Evolutionary conservation across 1,140 invertebrate genomes (phyloP).

Genomic region (Chionoecetes opilio): DNA sequence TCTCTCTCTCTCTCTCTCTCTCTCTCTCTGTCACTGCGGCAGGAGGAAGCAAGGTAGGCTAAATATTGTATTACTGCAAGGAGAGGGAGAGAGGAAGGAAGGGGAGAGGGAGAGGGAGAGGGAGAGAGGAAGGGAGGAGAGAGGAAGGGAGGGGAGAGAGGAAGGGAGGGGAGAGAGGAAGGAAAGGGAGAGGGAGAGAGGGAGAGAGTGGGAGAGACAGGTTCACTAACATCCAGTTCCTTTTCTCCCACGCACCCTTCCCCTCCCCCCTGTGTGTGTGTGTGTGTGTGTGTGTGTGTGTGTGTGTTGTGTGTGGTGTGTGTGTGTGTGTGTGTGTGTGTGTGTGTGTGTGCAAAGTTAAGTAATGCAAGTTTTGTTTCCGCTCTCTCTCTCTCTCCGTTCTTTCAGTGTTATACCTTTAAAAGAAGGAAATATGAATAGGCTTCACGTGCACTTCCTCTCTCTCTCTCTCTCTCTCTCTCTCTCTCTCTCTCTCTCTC

Average conservation of each 20-base stretch:
- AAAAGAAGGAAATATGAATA: no score
- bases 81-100: neutral
- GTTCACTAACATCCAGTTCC: neutral
- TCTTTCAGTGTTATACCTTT: no score
- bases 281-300: neutral
- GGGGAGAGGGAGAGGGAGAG: neutral
- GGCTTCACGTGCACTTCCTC: neutral
- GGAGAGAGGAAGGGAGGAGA: neutral
- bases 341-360: no score
- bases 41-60: no score
- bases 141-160: neutral
- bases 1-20: slow-evolving; percentile 46
- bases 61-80: neutral
- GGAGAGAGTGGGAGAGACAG: neutral
- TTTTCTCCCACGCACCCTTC: neutral
- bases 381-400: no score
- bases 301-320: neutral
- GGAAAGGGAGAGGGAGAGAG: neutral
- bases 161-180: neutral
- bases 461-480: no score
- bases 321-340: neutral
- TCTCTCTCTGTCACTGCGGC: neutral
- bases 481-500: no score
- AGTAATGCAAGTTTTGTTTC: no score
- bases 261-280: neutral